These are phyloP conservation scores for Caenorhabditis japonica DNA, from an alignment of 2,888 invertebrate genomes.

Conservation along the genomic window DNA sequence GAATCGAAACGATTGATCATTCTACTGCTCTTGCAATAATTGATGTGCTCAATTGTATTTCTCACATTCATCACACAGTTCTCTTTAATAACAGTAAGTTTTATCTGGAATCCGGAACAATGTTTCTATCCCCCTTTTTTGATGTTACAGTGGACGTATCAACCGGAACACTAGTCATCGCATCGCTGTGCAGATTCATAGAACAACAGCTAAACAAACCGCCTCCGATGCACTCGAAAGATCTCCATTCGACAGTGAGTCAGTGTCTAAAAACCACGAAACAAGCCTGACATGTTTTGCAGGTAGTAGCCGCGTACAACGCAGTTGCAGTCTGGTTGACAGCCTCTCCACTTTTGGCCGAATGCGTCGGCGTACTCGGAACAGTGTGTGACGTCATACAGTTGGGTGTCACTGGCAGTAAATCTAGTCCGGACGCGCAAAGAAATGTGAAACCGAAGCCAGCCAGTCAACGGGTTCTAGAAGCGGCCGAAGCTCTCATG, in stretches of 20 bases:
- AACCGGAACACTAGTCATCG: slow-evolving; percentile 81
- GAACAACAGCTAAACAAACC: slow-evolving; percentile 93
- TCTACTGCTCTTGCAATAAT: slow-evolving; percentile 71
- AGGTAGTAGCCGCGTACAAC: slow-evolving; percentile 82
- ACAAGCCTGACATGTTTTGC: slow-evolving; percentile 1
- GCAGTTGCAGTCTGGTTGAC: slow-evolving; percentile 86
- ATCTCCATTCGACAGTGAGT: slow-evolving; percentile 87
- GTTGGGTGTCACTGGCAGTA: slow-evolving; percentile 90
- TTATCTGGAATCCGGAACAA: background rate
- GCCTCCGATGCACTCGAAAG: slow-evolving; percentile 92
- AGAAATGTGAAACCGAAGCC: slow-evolving; percentile 78
- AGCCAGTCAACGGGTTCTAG: slow-evolving; percentile 95
- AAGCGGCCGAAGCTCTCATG: slow-evolving; percentile 94
- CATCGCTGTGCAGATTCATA: slow-evolving; percentile 98
- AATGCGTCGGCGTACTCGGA: slow-evolving; percentile 91
- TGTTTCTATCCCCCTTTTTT: slow-evolving; percentile 10
- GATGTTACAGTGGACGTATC: slow-evolving; percentile 71
- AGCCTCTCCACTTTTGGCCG: slow-evolving; percentile 89
- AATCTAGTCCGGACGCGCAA: slow-evolving; percentile 18
- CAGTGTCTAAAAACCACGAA: background rate
- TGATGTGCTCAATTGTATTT: slow-evolving; percentile 72
- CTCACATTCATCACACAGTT: slow-evolving; percentile 67
- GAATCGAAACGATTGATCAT: slow-evolving; percentile 63
- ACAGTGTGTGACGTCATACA: slow-evolving; percentile 96
- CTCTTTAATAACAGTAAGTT: slow-evolving; percentile 70